phyloP scores from a whole-genome alignment of 1,140 invertebrate species.

The Cryptotermes secundus region DNA sequence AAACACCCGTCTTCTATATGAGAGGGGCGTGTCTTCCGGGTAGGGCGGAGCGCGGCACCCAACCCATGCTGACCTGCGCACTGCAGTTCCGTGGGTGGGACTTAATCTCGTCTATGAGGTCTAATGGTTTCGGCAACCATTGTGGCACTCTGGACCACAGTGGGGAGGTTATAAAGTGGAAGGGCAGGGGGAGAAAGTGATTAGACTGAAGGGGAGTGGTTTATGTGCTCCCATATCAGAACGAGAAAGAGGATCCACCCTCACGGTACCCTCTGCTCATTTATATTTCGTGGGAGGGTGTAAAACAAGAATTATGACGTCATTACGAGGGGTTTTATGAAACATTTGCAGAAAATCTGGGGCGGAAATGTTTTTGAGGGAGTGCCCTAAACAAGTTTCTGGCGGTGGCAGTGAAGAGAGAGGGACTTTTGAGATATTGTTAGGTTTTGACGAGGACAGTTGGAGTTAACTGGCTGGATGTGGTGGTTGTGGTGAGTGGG shows the following conservation, averaged over 20 bases:
- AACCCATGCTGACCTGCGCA: background rate
- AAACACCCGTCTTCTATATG: background rate
- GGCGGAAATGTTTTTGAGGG: background rate
- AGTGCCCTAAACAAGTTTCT: background rate
- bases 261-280: background rate
- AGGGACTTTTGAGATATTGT: background rate
- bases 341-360: background rate
- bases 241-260: background rate
- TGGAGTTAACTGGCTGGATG: background rate
- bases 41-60: no score
- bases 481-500: background rate
- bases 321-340: background rate
- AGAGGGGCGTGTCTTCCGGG: background rate
- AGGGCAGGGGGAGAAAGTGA: background rate
- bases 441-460: background rate
- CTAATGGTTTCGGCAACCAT: background rate
- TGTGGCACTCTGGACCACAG: background rate
- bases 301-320: background rate
- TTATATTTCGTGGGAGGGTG: background rate
- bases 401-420: background rate
- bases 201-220: background rate
- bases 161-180: background rate
- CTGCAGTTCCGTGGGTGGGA: background rate
- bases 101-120: background rate
- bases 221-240: background rate